These are phyloP conservation scores for Chrysemys picta DNA, from an alignment of 2,113 vertebrate species.

Conservation along the genomic window DNA sequence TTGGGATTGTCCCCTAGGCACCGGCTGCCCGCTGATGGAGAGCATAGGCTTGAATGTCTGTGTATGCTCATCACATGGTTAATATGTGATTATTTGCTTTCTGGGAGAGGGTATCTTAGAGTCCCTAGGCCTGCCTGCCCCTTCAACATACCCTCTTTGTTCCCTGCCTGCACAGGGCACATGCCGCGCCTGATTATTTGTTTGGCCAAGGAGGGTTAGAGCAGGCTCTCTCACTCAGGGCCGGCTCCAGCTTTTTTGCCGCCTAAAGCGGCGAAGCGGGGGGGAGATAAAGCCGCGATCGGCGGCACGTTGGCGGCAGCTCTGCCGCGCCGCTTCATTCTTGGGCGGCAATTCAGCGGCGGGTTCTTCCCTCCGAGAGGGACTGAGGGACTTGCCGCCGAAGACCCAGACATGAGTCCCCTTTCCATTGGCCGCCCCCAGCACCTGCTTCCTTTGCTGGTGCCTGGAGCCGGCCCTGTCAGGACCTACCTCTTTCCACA, in stretches of 20 bases:
- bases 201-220: neutral
- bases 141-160: neutral
- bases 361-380: no score
- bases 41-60: neutral
- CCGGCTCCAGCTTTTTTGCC: no score
- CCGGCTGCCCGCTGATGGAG: rapidly evolving
- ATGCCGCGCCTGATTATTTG: neutral
- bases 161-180: neutral
- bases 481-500: neutral
- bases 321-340: no score
- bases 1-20: neutral
- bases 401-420: no score
- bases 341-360: no score
- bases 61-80: neutral
- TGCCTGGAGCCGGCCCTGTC: no score
- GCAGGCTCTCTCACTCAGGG: neutral
- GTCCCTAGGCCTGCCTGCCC: neutral
- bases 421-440: no score
- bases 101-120: neutral
- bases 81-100: neutral
- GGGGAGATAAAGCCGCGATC: no score
- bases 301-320: no score
- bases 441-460: no score
- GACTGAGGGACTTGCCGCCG: no score
- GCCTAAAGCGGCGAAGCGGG: no score